These are phyloP conservation scores for Atlantisia rogersi DNA, from an alignment of 2,113 vertebrate species.

Conservation along the genomic window DNA sequence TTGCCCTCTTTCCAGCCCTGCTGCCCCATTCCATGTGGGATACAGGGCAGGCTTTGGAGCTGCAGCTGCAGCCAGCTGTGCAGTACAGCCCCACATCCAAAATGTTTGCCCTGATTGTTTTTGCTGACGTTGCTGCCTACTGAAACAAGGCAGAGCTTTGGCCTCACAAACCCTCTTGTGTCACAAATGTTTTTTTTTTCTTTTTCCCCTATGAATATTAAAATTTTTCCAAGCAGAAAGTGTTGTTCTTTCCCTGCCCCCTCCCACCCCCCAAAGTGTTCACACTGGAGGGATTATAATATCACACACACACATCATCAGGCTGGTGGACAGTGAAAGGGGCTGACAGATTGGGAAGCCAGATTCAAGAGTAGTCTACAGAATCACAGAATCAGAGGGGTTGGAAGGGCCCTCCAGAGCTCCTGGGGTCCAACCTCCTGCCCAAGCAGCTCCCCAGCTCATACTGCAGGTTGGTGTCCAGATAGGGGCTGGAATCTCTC, in stretches of 20 bases:
- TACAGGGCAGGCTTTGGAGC: fast-evolving
- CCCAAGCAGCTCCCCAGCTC: no score
- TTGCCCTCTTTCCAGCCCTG: not conserved
- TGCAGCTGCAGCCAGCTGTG: slow-evolving; percentile 46
- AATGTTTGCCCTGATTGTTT: not conserved
- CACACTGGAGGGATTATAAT: not conserved
- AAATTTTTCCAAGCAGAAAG: not conserved
- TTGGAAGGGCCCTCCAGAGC: no score
- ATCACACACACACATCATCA: not conserved
- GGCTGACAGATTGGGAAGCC: not conserved
- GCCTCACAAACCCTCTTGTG: not conserved
- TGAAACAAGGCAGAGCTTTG: not conserved
- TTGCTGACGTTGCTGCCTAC: not conserved
- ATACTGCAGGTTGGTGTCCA: no score
- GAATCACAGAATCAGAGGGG: no score
- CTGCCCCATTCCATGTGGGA: fast-evolving
- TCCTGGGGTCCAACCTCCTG: no score
- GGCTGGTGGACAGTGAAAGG: not conserved
- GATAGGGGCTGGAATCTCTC: no score
- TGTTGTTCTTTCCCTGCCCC: not conserved
- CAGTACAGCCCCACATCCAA: fast-evolving
- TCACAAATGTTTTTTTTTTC: not conserved
- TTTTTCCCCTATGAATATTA: not conserved
- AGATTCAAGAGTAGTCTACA: not conserved
- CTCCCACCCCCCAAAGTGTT: not conserved